Conservation (phyloP, 2,888 invertebrate genomes). For the Andrena dorsata region DNA sequence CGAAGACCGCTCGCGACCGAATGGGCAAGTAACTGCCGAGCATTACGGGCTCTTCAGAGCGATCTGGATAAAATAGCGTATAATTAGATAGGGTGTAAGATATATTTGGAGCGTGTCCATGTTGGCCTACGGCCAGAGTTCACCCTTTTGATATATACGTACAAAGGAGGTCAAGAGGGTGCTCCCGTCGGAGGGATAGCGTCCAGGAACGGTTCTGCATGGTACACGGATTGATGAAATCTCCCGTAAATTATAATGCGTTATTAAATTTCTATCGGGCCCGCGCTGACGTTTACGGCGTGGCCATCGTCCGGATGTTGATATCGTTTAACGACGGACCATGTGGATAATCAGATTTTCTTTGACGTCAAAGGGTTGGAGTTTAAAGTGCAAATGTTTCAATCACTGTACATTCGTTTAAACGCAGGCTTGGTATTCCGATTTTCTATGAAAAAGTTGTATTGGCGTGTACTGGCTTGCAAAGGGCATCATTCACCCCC, state of each 20-base stretch:
- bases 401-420: no score
- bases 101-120: conserved; percentile 84
- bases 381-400: neutral
- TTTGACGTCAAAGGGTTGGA: no score
- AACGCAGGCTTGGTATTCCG: no score
- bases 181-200: conserved; percentile 67
- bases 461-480: no score
- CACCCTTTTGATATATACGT: conserved; percentile 73
- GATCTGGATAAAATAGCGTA: conserved; percentile 84
- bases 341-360: no score
- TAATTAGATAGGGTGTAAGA: conserved; percentile 85
- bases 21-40: conserved; percentile 80
- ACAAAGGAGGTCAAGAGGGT: conserved; percentile 71
- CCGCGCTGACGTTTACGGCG: neutral
- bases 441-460: no score
- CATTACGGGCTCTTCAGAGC: conserved; percentile 81
- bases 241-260: conserved; percentile 20
- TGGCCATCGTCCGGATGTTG: neutral
- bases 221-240: conserved; percentile 49
- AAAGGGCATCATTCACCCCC: no score
- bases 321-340: no score
- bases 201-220: conserved; percentile 69
- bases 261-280: conserved; percentile 8
- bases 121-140: conserved; percentile 81
- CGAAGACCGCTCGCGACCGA: conserved; percentile 72